Evolutionary conservation across 2,797 vertebrate species (phyloP).

Genomic region (Gobionotothen gibberifrons): DNA sequence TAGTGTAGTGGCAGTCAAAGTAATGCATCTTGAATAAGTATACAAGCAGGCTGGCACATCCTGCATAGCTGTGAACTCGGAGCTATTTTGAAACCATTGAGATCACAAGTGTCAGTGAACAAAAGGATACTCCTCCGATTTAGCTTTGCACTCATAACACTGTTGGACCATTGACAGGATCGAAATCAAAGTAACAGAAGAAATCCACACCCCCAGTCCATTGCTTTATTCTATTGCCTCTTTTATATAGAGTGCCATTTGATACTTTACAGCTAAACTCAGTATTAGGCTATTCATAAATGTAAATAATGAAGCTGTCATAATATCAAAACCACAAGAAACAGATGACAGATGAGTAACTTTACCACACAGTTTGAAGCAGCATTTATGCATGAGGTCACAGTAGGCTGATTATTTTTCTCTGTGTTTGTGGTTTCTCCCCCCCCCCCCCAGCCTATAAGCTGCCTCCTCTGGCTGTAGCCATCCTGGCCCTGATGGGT

Average conservation of each 20-base stretch:
- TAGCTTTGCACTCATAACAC: neutral
- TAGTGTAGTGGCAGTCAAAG: too few relatives aligned
- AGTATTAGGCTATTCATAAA: neutral
- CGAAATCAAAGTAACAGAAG: neutral
- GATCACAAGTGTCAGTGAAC: neutral
- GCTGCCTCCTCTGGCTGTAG: constrained; percentile 72
- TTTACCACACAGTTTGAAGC: neutral
- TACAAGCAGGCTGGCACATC: neutral
- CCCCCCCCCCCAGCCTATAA: constrained; percentile 69
- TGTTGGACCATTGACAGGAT: neutral
- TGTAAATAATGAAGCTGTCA: constrained; percentile 5
- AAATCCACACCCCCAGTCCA: neutral
- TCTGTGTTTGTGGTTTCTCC: neutral
- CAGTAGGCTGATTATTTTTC: constrained; percentile 7
- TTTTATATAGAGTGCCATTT: neutral
- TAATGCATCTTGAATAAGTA: neutral
- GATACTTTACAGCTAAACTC: neutral
- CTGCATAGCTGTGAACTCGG: neutral
- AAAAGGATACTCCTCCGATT: neutral
- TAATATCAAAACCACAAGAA: neutral
- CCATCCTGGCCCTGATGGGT: constrained; percentile 76
- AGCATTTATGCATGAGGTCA: neutral
- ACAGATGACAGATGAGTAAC: constrained; percentile 5
- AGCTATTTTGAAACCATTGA: neutral
- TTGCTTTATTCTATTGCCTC: neutral